Base-by-base conservation (phyloP, 1,140 invertebrate genomes). In the Ephestia elutella region DNA sequence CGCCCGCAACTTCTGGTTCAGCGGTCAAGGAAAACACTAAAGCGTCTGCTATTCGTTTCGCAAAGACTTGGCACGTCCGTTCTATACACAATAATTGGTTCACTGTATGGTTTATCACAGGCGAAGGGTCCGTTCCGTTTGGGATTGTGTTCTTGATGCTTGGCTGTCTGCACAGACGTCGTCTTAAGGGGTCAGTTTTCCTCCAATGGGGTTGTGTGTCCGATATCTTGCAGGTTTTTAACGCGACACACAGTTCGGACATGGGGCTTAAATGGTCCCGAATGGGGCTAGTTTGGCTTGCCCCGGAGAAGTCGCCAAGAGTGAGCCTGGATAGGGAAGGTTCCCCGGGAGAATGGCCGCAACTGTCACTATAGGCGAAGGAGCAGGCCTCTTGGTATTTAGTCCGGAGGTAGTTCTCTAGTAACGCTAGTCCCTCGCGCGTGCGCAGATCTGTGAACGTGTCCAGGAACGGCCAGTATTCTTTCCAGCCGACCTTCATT, bases 401-500 rank as follows among this genome's bases (percentile, higher is more conserved):
- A 0, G 65, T 84, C 66, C 90, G 90, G 1, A 98, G 82, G 88
- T 95, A 94, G 19, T 91, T 90, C 82, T 98, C 96, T 0, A 98
- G 78, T 32, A 92, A 88, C 0, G 80, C 67, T 0, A 98, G 87
- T 2, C 96, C 96, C 59, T 94, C 92, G 0, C 86, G 70, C 0
- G 92, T 92, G 0, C 92, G 80, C 2, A 98, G 89, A 86, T 98
- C 93, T 7, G 93, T 91, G 78, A 95, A 97, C 5, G 90, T 91
- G 68, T 95, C 92, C 5, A 98, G 86, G 78, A 98, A 98, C 2
- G 93, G 92, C 96, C 96, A 98, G 80, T 96, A 96, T 78, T 98
- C 97, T 63, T 92, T 93, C 96, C 96, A 98, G n/a, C 90, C 89
- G 0, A 97, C 90, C 28, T 93, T 91, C 77, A 92, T 91, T 76